A percentile compares a stretch with the other conserved stretches of the same genome.
Evolutionary conservation across 2,113 vertebrate genomes (phyloP).

Genomic region (Zootoca vivipara): DNA sequence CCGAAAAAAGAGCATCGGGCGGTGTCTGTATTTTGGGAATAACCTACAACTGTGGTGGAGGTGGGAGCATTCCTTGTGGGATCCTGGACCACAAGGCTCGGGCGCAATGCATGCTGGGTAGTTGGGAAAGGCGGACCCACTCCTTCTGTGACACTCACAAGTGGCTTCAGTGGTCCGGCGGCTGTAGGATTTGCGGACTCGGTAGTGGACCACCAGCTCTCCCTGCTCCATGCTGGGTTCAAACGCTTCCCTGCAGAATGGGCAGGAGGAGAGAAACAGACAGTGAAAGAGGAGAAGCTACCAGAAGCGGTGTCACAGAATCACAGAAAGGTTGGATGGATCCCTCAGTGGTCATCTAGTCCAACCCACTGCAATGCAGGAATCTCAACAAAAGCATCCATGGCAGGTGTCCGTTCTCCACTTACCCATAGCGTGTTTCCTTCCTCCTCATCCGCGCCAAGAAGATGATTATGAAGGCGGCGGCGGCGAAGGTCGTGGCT

Average conservation of each 20-base stretch:
- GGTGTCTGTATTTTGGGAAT: background rate
- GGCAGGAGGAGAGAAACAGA: background rate
- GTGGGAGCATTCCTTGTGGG: background rate
- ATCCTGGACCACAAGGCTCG: too few species aligned
- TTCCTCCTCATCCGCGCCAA: constrained; percentile 84
- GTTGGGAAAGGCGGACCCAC: background rate
- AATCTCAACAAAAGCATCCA: too few species aligned
- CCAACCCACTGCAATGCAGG: too few species aligned
- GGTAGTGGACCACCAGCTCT: constrained; percentile 89
- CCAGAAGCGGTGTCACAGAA: background rate
- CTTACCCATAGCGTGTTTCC: constrained; percentile 89
- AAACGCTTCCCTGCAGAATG: constrained; percentile 81
- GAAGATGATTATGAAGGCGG: constrained; percentile 81
- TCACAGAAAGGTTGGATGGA: background rate
- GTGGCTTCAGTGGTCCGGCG: constrained; percentile 88
- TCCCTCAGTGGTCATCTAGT: too few species aligned
- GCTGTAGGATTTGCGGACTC: constrained; percentile 88
- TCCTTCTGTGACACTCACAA: constrained; percentile 73
- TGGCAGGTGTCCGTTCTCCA: background rate
- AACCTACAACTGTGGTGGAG: background rate
- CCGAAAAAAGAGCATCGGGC: too few species aligned
- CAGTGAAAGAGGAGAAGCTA: background rate
- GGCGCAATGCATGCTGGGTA: background rate
- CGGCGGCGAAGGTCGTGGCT: constrained; percentile 75
- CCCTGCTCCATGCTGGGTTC: constrained; percentile 90